Evolutionary conservation across 2,797 vertebrate genomes (phyloP).

Genomic region (Rhynchonycteris naso): DNA sequence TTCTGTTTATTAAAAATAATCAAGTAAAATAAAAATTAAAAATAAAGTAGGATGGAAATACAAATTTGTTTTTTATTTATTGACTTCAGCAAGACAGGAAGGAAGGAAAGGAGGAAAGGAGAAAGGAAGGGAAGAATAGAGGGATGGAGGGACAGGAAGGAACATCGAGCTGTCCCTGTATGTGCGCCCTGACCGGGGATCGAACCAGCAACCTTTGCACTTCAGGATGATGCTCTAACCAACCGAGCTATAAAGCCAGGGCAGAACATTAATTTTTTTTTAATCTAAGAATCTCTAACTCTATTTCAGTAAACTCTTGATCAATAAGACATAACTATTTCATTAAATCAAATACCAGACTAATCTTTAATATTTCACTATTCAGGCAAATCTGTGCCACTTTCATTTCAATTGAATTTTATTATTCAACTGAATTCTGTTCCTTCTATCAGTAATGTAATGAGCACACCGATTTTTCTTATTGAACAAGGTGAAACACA

Average conservation of each 20-base stretch:
- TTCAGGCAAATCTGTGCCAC: not conserved
- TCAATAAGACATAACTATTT: not conserved
- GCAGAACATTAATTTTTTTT: conserved; percentile 7
- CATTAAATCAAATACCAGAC: not conserved
- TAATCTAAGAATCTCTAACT: not conserved
- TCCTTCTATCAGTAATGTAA: not conserved
- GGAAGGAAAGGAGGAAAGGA: no score
- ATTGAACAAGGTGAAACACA: not conserved
- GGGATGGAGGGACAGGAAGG: no score
- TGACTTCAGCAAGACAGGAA: no score
- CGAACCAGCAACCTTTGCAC: no score
- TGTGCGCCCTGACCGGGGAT: no score
- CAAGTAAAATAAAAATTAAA: not conserved
- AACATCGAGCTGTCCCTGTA: no score
- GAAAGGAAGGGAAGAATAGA: no score
- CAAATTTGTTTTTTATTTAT: not conserved
- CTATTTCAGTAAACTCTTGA: not conserved
- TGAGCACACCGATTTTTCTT: not conserved
- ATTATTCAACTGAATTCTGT: not conserved
- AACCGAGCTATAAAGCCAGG: no score
- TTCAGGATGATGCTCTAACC: no score
- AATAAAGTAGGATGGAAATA: not conserved
- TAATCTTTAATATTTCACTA: conserved; percentile 21
- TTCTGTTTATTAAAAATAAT: no score
- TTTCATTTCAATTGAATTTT: not conserved